Evolutionary conservation across 2,113 vertebrate genomes (phyloP).

Genomic region (Notarius lentiginosus): DNA sequence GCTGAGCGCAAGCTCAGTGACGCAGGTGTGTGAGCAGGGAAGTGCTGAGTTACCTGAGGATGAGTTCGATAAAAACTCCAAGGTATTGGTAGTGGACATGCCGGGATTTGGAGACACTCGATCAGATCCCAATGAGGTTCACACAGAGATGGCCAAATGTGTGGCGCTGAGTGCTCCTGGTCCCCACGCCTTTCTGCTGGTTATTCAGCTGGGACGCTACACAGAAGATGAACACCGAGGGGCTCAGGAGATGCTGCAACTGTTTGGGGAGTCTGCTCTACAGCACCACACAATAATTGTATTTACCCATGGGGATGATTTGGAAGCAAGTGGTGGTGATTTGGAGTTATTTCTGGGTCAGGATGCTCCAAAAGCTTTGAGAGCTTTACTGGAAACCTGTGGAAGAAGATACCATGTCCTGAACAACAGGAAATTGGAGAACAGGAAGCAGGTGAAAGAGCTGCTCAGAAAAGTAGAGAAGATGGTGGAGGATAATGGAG

Average conservation of each 20-base stretch:
- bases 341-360: constrained; percentile 64
- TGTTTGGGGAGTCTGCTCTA: constrained; percentile 70
- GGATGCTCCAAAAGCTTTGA: constrained; percentile 61
- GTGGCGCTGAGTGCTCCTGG: constrained; percentile 67
- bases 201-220: constrained; percentile 72
- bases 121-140: constrained; percentile 56
- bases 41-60: constrained; percentile 51
- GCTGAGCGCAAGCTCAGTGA: constrained; percentile 70
- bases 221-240: constrained; percentile 64
- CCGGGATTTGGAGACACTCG: constrained; percentile 77
- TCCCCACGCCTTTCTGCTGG: constrained; percentile 74
- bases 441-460: constrained; percentile 62
- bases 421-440: constrained; percentile 67
- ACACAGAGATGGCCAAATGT: constrained; percentile 68
- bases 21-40: constrained; percentile 62
- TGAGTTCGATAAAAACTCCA: constrained; percentile 45
- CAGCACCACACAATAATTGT: constrained; percentile 69
- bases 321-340: constrained; percentile 59
- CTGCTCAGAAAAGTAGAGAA: constrained; percentile 67
- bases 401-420: constrained; percentile 71
- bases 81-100: constrained; percentile 69
- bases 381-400: constrained; percentile 66
- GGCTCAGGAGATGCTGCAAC: constrained; percentile 55
- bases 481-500: constrained; percentile 59
- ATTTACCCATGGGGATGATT: constrained; percentile 72